Evolutionary conservation across 2,888 invertebrate genomes (phyloP).

Genomic region (Megamerina dolium): DNA sequence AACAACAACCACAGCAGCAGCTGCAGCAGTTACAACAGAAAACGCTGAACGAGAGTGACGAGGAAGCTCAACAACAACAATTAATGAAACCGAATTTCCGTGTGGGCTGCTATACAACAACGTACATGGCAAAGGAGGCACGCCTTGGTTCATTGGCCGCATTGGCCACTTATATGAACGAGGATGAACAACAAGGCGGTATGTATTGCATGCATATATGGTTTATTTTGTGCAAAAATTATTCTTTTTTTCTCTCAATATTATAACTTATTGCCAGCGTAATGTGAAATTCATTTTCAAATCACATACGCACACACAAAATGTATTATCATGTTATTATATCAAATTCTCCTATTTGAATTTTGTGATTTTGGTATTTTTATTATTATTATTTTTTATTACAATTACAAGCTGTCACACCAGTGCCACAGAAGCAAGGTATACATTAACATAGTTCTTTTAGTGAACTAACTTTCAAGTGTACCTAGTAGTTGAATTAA

Average conservation of each 20-base stretch:
- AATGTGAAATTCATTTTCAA: not conserved
- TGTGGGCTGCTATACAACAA: constrained; percentile 54
- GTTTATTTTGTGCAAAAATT: not conserved
- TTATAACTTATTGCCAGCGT: not conserved
- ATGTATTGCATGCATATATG: no score
- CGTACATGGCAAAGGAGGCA: constrained; percentile 39
- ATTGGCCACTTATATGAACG: constrained; percentile 45
- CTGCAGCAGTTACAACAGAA: constrained; percentile 10
- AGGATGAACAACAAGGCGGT: constrained; percentile 43
- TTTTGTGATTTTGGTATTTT: constrained; percentile 11
- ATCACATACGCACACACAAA: no score
- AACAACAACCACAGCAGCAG: constrained; percentile 8
- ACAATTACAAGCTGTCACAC: constrained; percentile 44
- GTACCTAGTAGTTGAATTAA: not conserved
- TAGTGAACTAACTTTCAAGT: not conserved
- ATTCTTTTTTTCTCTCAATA: not conserved
- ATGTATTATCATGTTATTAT: no score
- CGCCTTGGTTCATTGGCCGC: constrained; percentile 48
- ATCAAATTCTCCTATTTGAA: no score
- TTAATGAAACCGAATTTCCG: constrained; percentile 60
- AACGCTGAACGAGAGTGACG: constrained; percentile 36
- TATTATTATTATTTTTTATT: constrained; percentile 7
- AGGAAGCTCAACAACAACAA: constrained; percentile 55
- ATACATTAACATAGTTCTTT: not conserved
- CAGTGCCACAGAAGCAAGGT: constrained; percentile 34